Evolutionary conservation across 2,888 invertebrate species (phyloP), one percentile per base, ranked within the genome.

Genomic region (Polyploca ridens): DNA sequence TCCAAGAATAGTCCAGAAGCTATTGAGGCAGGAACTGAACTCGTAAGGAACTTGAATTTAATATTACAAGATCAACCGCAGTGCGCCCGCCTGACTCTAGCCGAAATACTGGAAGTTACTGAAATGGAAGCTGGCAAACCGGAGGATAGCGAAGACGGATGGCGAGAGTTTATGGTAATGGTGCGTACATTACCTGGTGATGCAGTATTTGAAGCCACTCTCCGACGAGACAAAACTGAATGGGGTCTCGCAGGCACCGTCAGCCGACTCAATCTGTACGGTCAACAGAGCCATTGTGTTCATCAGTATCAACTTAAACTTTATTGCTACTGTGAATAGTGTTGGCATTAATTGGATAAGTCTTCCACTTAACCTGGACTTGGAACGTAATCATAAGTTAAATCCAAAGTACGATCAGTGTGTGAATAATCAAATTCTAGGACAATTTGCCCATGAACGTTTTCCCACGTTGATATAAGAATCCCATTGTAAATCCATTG

Each of bases 181-280:
- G 79, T 96, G 71, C 90, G 94, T 67, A 96, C 96, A 0, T 70
- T 81, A 57, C 98, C 98, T 0, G 96, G 97, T 1, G 92, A 90
- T 60, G 97, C 95, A 0, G 87, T 96, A 61, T 98, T 98, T 83
- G 98, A 98, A 86, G 97, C 96, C 1, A 97, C 98, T 0, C 93
- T 98, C 7, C 87, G 91, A 0, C 78, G 77, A 14, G 81, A 80
- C n/a, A 77, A 73, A 27, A 69, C 69, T 4, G 71, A 77, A 35
- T 95, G 94, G 86, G 83, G 87, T 62, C 85, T 97, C 1, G 92
- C 96, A 0, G 98, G 98, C 27, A 96, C 97, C 38, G 95, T 97
- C 60, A 97, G 97, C 83, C 94, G 98, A 63, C 94, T 97, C 63
- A 97, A 97, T 86, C 91, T 96, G 54, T 97, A 98, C 81, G 97